phyloP scores from a whole-genome alignment of 2,797 vertebrate genomes.

The Smutsia gigantea region DNA sequence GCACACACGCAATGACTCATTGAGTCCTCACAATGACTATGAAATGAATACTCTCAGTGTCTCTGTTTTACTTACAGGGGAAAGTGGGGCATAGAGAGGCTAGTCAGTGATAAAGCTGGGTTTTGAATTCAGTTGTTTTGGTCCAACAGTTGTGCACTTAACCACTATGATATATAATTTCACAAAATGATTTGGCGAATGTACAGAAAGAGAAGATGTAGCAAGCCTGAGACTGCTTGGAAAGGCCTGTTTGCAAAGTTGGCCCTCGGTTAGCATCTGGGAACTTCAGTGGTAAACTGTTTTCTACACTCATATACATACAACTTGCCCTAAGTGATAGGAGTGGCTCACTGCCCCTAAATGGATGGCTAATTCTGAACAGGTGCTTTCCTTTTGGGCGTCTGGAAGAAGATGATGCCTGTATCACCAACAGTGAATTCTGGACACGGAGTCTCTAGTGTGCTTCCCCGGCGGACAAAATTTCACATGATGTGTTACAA shows the following conservation, averaged over 20 bases:
- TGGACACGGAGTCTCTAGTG: neutral
- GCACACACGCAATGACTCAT: neutral
- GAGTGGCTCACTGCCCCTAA: neutral
- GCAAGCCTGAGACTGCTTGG: neutral
- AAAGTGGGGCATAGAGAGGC: neutral
- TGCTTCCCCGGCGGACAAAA: neutral
- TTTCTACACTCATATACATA: neutral
- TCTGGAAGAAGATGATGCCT: neutral
- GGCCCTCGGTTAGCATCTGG: neutral
- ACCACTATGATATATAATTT: neutral
- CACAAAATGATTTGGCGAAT: neutral
- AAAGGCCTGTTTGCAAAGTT: neutral
- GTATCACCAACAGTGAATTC: neutral
- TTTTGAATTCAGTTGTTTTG: neutral
- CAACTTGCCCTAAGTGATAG: neutral
- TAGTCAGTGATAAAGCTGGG: neutral
- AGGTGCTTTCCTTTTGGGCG: neutral
- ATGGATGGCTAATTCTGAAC: neutral
- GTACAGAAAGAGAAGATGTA: neutral
- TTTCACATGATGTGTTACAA: neutral
- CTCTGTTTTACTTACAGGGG: neutral
- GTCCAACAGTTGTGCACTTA: neutral
- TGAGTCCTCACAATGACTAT: neutral
- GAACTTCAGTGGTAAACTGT: neutral
- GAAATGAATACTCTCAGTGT: neutral